Percentiles rank a stretch among this genome's conserved stretches.
phyloP scores from a whole-genome alignment of 2,113 vertebrate genomes.

The Hylia prasina region DNA sequence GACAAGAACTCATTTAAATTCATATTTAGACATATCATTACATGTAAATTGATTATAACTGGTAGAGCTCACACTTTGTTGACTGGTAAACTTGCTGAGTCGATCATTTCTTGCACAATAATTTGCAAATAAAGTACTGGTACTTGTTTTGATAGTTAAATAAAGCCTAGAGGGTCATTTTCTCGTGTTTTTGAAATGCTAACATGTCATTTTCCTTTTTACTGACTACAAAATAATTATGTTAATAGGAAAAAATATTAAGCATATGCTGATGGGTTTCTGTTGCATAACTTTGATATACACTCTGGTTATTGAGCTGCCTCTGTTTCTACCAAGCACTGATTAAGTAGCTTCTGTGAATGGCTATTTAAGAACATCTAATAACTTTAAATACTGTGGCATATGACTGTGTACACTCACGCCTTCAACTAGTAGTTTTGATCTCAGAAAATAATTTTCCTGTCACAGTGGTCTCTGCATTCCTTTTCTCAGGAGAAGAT shows the following conservation, averaged over 20 bases:
- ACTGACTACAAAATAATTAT: slow-evolving; percentile 43
- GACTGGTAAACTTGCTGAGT: slow-evolving; percentile 10
- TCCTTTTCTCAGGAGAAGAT: neutral
- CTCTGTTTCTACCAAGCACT: neutral
- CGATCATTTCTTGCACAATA: neutral
- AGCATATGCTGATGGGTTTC: neutral
- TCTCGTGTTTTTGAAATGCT: neutral
- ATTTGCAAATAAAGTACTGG: slow-evolving; percentile 15
- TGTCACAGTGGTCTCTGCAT: neutral
- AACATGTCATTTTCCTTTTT: slow-evolving; percentile 41
- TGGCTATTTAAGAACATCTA: neutral
- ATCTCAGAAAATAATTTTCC: neutral
- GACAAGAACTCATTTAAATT: slow-evolving; percentile 27
- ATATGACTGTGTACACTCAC: neutral
- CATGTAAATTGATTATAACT: slow-evolving; percentile 37
- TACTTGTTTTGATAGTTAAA: slow-evolving; percentile 44
- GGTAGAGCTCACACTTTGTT: neutral
- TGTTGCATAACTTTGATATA: neutral
- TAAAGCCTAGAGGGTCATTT: slow-evolving; percentile 15
- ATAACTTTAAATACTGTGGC: neutral
- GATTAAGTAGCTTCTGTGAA: neutral
- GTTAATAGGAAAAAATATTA: slow-evolving; percentile 26
- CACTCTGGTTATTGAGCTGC: neutral
- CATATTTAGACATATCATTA: slow-evolving; percentile 35
- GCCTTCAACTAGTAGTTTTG: neutral